A percentile compares a stretch with the other conserved stretches of the same genome.
These are phyloP conservation scores for Glaucidium brasilianum DNA, from an alignment of 2,113 vertebrate genomes.

Conservation along the genomic window DNA sequence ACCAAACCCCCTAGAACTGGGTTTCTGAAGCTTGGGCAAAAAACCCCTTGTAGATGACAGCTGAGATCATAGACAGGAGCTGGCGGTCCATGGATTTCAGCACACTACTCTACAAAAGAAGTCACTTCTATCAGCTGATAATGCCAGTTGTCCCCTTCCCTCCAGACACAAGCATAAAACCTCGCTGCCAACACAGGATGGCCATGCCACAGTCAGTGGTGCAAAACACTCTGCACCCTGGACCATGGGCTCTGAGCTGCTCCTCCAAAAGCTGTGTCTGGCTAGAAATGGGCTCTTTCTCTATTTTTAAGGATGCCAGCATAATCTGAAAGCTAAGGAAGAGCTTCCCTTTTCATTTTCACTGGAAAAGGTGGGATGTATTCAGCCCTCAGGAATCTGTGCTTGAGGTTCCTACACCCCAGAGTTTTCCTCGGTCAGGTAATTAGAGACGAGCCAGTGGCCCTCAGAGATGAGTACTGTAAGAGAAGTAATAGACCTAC, in stretches of 20 bases:
- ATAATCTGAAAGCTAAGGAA: not conserved
- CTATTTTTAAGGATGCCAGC: not conserved
- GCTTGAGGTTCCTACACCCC: not conserved
- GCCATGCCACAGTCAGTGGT: accelerated
- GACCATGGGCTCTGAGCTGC: not conserved
- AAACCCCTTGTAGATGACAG: not conserved
- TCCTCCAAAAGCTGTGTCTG: not conserved
- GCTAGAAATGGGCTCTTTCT: not conserved
- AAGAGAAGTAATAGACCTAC: not conserved
- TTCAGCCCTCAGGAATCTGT: not conserved
- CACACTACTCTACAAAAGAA: not conserved
- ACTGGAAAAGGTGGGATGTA: not conserved
- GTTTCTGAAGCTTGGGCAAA: not conserved
- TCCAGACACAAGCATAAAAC: not conserved
- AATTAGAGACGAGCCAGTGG: not conserved
- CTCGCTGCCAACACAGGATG: accelerated
- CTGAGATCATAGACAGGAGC: not conserved
- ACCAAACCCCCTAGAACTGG: not conserved
- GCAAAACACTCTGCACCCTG: not conserved
- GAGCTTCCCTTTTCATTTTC: not conserved
- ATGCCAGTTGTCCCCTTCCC: not conserved
- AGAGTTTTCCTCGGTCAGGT: not conserved
- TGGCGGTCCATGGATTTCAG: not conserved
- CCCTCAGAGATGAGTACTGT: not conserved
- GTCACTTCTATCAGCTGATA: not conserved